phyloP scores from a whole-genome alignment of 1,140 invertebrate genomes.

The Hyposmocoma kahamanoa region DNA sequence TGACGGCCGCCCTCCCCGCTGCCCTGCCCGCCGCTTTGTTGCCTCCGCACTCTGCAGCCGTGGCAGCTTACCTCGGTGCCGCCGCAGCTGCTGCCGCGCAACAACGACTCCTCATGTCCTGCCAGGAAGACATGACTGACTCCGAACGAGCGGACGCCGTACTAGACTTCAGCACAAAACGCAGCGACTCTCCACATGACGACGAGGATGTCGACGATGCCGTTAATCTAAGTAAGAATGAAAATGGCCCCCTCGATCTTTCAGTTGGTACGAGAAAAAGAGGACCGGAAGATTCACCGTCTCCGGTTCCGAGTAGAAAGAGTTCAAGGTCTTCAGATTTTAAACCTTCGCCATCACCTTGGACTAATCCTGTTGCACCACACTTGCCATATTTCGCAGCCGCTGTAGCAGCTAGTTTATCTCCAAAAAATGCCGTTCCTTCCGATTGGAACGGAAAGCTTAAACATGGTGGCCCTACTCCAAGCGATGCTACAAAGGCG shows the following conservation, averaged over 20 bases:
- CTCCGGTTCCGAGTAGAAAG: constrained; percentile 77
- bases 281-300: constrained; percentile 78
- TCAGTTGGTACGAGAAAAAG: constrained; percentile 84
- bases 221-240: constrained; percentile 81
- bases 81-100: constrained; percentile 79
- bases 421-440: constrained; percentile 79
- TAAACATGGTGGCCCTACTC: constrained; percentile 78
- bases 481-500: constrained; percentile 88
- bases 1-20: constrained; percentile 71
- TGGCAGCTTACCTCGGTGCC: constrained; percentile 83
- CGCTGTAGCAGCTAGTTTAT: constrained; percentile 84
- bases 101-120: constrained; percentile 84
- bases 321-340: constrained; percentile 78
- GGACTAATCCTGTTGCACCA: constrained; percentile 85
- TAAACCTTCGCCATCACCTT: constrained; percentile 80
- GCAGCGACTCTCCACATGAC: constrained; percentile 72
- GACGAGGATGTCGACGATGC: constrained; percentile 78
- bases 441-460: constrained; percentile 87
- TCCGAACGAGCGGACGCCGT: constrained; percentile 74
- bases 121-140: constrained; percentile 78
- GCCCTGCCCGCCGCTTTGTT: constrained; percentile 76
- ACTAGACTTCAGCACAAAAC: constrained; percentile 85
- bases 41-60: constrained; percentile 84
- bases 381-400: constrained; percentile 87
- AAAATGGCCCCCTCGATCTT: constrained; percentile 86